Percentiles rank a stretch among this genome's conserved stretches.
Conservation (phyloP, 2,797 vertebrate genomes). For the Gallinago solitaria region DNA sequence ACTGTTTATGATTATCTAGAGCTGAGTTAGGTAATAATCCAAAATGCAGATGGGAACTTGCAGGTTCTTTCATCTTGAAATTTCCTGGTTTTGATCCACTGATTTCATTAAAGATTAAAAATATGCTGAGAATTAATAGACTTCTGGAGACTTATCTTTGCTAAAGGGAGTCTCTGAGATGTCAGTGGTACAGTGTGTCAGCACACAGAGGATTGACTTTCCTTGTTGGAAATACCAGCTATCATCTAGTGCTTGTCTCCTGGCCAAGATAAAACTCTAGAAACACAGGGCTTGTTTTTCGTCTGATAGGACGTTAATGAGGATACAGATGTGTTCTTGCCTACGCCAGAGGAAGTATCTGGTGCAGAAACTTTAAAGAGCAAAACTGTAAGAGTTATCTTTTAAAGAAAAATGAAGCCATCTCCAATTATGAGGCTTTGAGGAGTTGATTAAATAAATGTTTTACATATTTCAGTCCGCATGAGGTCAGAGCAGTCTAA, state of each 20-base stretch:
- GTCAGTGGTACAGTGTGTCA: neutral
- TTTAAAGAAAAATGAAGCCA: neutral
- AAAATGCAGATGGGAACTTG: neutral
- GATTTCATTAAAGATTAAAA: neutral
- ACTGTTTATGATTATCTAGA: constrained; percentile 4
- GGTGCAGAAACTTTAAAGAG: neutral
- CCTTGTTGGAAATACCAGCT: neutral
- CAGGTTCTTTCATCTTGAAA: constrained; percentile 3
- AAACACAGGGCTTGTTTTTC: neutral
- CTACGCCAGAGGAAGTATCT: neutral
- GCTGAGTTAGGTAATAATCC: neutral
- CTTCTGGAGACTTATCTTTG: neutral
- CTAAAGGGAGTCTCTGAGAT: neutral
- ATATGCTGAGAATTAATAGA: neutral
- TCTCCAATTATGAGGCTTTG: neutral
- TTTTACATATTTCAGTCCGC: neutral
- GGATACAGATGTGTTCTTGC: neutral
- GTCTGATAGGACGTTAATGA: neutral
- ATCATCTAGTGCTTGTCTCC: neutral
- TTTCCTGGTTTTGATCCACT: neutral
- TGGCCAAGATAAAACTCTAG: neutral
- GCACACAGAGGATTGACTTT: neutral
- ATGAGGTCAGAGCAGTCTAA: neutral
- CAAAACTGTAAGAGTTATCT: neutral
- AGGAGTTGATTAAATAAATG: neutral